Evolutionary conservation across 2,797 vertebrate species (phyloP), one percentile per base, ranked within the genome.

Genomic region (Sebastiscus tertius): DNA sequence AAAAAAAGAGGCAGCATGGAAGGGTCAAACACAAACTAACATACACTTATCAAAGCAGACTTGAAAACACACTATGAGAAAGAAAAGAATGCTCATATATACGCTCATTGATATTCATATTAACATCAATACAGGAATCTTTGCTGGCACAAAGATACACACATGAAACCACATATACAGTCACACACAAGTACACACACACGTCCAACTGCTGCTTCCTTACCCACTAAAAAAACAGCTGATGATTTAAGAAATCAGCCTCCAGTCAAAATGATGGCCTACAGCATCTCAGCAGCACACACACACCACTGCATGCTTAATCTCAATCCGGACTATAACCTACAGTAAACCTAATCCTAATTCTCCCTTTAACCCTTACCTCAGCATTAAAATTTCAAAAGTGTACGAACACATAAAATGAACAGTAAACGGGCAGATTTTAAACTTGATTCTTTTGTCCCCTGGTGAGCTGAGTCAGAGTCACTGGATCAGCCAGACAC

Each of bases 11-110:
- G 62, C 77, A 39, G 61, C 65, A 34, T n/a, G 54, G 66, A 68
- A 11, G 64, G 89, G 70, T 91, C 89, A 79, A 22, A 87, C 70
- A 71, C 33, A 68, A 24, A 42, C 61, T 4, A 0, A 71, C 33
- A 29, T 52, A 64, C 75, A 54, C 0, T 26, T 31, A 59, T 54
- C 26, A 67, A 29, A 70, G 56, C 29, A 67, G 13, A 12, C 34
- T 56, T 16, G 16, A 29, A n/a, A 46, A 31, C 64, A 72, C 36
- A 36, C 5, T 13, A 20, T 7, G 49, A 49, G 5, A 27, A 63
- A 31, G 26, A 39, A 61, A 62, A 2, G 2, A 60, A 59, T 2
- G 6, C n/a, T 64, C 24, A 70, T 2, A 42, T 22, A 54, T 22
- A 60, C 1, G 13, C 60, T n/a, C n/a, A 27, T 16, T 72, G 24